Percentiles rank a stretch among this genome's conserved stretches.
Evolutionary conservation across 2,113 vertebrate species (phyloP).

Genomic region (Danionella cerebrum): DNA sequence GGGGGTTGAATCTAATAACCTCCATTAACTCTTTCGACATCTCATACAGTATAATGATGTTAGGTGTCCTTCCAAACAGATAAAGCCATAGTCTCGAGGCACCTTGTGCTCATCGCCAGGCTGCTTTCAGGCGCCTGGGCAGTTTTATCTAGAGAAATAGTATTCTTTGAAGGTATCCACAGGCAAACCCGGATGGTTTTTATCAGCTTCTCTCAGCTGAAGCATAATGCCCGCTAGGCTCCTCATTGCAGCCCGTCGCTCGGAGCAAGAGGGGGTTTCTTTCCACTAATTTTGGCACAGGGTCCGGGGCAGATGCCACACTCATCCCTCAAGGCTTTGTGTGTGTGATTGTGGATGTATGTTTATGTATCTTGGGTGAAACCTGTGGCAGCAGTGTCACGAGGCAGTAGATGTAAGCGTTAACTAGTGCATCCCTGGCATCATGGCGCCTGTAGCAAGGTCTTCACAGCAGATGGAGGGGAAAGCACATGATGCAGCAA

Average conservation of each 20-base stretch:
- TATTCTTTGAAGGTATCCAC: constrained; percentile 25
- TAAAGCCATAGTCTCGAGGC: constrained; percentile 8
- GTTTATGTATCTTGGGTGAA: constrained; percentile 33
- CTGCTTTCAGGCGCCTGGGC: constrained; percentile 5
- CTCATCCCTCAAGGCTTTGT: constrained; percentile 37
- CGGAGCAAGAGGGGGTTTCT: constrained; percentile 34
- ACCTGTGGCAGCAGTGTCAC: constrained; percentile 38
- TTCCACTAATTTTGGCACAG: constrained; percentile 55
- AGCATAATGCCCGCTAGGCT: constrained; percentile 54
- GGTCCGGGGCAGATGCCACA: constrained; percentile 66
- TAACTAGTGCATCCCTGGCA: constrained; percentile 27
- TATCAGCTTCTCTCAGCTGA: constrained; percentile 67
- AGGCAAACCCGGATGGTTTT: constrained; percentile 58
- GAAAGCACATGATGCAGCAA: constrained; percentile 46
- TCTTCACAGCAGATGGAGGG: constrained; percentile 58
- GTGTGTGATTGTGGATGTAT: constrained; percentile 38
- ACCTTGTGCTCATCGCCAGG: neutral
- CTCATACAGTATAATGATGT: neutral
- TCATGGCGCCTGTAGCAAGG: constrained; percentile 14
- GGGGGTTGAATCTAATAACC: constrained; percentile 21
- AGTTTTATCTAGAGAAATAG: constrained; percentile 20
- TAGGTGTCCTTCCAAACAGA: constrained; percentile 17
- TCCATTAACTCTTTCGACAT: constrained; percentile 20
- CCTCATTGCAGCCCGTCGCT: constrained; percentile 35
- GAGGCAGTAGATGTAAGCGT: constrained; percentile 18